phyloP scores from a whole-genome alignment of 30 jellyfish, hydroid and myxozoan genomes.

The Sanderia malayensis region DNA sequence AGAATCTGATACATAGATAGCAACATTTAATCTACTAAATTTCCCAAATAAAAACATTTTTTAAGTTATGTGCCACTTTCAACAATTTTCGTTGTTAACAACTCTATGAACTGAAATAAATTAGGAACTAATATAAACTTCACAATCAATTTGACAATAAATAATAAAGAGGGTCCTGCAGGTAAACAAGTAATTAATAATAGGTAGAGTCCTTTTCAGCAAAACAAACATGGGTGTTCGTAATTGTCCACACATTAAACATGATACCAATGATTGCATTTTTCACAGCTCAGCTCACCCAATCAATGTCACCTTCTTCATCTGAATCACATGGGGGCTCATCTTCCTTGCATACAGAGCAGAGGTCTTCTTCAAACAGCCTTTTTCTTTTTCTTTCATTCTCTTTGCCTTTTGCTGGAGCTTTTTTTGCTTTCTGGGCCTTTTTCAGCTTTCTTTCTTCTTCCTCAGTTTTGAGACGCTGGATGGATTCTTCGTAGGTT shows the following conservation, averaged over 20 bases:
- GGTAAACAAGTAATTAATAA: neutral
- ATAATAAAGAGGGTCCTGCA: neutral
- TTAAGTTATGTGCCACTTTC: neutral
- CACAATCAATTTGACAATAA: conserved; percentile 1
- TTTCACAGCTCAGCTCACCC: conserved; percentile 2
- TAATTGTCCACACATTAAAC: neutral
- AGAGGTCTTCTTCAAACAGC: conserved; percentile 3
- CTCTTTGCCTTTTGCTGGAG: conserved; percentile 5
- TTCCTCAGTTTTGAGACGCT: neutral
- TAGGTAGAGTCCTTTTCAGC: neutral
- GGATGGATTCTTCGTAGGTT: neutral
- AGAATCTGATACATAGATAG: neutral
- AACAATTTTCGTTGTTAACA: neutral
- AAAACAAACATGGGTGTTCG: neutral
- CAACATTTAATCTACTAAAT: neutral
- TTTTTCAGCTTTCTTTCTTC: no score
- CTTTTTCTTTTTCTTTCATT: neutral
- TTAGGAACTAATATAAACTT: neutral
- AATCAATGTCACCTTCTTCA: neutral
- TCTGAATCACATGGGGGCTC: neutral
- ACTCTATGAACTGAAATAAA: neutral
- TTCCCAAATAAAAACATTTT: neutral
- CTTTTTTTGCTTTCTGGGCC: neutral
- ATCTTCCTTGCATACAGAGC: neutral
- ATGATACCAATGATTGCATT: neutral